A percentile compares a stretch with the other conserved stretches of the same genome.
Conservation (phyloP, 2,113 vertebrate species). For the Chloebia gouldiae region DNA sequence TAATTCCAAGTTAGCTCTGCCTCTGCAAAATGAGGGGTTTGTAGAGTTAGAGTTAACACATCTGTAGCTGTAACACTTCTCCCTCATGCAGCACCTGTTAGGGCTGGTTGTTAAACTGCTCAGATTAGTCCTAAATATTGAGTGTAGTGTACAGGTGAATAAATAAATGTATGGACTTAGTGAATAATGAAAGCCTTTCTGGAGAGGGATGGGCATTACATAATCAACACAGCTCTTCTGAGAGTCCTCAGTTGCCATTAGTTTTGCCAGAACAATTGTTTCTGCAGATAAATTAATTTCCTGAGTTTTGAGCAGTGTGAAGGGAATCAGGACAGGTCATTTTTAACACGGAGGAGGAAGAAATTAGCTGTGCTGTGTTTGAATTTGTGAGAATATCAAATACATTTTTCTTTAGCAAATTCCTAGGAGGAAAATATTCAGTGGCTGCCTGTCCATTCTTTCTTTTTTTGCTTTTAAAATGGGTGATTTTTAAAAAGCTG, state of each 20-base stretch:
- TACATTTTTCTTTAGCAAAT: not conserved
- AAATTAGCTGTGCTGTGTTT: not conserved
- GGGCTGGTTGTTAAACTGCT: not conserved
- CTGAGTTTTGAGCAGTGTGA: not conserved
- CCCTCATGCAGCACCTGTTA: not conserved
- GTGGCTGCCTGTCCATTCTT: not conserved
- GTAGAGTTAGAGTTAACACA: not conserved
- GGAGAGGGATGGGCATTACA: not conserved
- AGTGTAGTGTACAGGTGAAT: not conserved
- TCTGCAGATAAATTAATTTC: slow-evolving; percentile 5
- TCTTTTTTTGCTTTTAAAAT: not conserved
- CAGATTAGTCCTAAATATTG: not conserved
- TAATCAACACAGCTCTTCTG: not conserved
- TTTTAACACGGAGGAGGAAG: not conserved
- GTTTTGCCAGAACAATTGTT: not conserved
- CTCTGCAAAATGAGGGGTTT: not conserved
- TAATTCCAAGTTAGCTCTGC: not conserved
- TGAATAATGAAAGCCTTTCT: slow-evolving; percentile 1
- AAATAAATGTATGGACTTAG: not conserved
- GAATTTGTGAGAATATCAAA: not conserved
- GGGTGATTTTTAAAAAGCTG: not conserved
- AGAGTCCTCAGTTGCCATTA: not conserved
- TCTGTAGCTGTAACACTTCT: not conserved
- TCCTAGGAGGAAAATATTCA: not conserved
- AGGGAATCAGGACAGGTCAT: not conserved